Evolutionary conservation across 2,888 invertebrate genomes (phyloP).

Genomic region (Meteorus colon): DNA sequence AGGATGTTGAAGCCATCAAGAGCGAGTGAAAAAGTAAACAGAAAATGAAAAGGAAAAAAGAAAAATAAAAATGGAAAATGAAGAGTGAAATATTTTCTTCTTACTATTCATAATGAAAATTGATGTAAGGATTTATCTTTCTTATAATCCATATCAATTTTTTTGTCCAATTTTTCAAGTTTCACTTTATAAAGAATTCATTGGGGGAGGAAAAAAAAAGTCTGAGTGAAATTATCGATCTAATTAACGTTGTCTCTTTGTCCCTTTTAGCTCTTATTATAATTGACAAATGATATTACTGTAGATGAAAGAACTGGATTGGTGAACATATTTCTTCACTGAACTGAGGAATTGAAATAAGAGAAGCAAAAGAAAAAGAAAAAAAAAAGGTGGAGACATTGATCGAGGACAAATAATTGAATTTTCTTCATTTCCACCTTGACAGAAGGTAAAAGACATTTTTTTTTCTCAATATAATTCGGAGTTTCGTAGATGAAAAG

Average conservation of each 20-base stretch:
- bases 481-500: too few relatives aligned
- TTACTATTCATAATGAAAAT: background rate
- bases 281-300: background rate
- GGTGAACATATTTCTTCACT: background rate
- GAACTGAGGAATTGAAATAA: background rate
- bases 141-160: background rate
- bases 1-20: constrained; percentile 9
- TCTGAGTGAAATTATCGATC: constrained; percentile 10
- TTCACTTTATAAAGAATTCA: background rate
- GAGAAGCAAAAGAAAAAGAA: background rate
- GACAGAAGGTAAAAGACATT: too few relatives aligned
- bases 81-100: background rate
- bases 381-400: background rate
- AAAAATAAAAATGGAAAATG: background rate
- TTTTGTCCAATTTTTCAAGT: background rate
- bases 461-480: too few relatives aligned
- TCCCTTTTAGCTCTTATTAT: constrained; percentile 11
- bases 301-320: background rate
- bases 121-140: background rate
- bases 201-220: background rate
- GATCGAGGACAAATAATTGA: background rate
- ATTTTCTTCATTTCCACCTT: background rate
- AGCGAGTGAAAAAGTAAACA: background rate
- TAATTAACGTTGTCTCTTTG: constrained; percentile 1
- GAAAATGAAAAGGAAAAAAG: background rate